Evolutionary conservation across 2,888 invertebrate species (phyloP), one percentile per base, ranked within the genome.

Genomic region (Plagodis dolabraria): DNA sequence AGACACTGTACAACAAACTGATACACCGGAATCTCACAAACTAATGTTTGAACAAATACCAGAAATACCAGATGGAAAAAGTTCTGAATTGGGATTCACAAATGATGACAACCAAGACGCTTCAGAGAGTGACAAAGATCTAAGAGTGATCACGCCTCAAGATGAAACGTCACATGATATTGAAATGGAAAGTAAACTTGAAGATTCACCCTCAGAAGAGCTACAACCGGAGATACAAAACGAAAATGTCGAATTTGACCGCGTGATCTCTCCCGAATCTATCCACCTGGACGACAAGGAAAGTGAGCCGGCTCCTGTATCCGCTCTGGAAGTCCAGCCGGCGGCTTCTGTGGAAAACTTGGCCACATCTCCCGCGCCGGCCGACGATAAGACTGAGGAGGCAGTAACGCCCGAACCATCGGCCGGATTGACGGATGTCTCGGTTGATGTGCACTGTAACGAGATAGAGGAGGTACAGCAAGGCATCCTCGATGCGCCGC

Each of bases 21-120:
- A 92, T 60, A 92, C 92, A 34, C 92, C 92, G 33, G 92, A 92
- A 84, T 92, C 92, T 82, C 92, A 92, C 68, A 92, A 92, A 69
- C 76, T 92, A 52, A 72, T 92, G 9, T 92, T 92, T 73, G 92
- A 92, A 77, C 92, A 92, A 77, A 92, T 92, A 69, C 92, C 92
- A 33, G 92, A 92, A 83, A 92, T 92, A 67, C 92, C 92, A 42
- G 91, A 92, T 71, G 92, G 92, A 9, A 92, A 92, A 70, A 91
- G 89, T 74, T 92, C 91, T 12, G 91, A 92, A 72, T 69, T 91
- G 76, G 91, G 91, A 42, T 92, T 92, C 69, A 75, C 76, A 33
- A 85, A 85, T 75, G 92, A 92, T 63, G 92, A 91, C 60, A 64
- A 77, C 48, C 76, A 80, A 58, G 89, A 89, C 57, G 83, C 82